Percentiles rank a stretch among this genome's conserved stretches.
Conservation (phyloP, 2,888 invertebrate genomes). For the Tetropium fuscum region DNA sequence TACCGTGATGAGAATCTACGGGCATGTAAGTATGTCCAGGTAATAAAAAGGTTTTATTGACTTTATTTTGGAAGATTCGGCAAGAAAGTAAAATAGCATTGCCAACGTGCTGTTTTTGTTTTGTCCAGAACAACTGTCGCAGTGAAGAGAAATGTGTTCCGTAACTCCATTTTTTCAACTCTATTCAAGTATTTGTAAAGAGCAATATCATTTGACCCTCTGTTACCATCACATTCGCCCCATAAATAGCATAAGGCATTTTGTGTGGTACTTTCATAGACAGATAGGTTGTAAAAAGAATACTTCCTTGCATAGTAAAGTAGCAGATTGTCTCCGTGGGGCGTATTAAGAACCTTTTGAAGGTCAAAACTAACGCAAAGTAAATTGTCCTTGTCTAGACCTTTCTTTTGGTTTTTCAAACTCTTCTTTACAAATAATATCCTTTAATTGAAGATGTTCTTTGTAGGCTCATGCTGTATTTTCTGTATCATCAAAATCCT, state of each 20-base stretch:
- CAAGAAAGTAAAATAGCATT: slow-evolving; percentile 13
- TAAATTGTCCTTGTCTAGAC: slow-evolving; percentile 3
- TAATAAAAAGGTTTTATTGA: slow-evolving; percentile 41
- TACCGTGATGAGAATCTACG: slow-evolving; percentile 42
- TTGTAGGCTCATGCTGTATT: slow-evolving; percentile 2
- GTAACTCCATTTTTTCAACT: slow-evolving; percentile 5
- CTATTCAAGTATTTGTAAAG: slow-evolving; percentile 5
- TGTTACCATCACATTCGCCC: slow-evolving; percentile 4
- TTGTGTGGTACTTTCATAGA: background rate
- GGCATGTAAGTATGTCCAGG: slow-evolving; percentile 56
- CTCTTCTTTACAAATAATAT: slow-evolving; percentile 4
- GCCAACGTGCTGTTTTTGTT: slow-evolving; percentile 16
- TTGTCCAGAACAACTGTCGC: slow-evolving; percentile 14
- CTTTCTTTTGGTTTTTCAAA: slow-evolving; percentile 8
- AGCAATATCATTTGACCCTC: slow-evolving; percentile 1
- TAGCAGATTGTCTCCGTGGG: slow-evolving; percentile 9
- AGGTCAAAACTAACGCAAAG: slow-evolving; percentile 17
- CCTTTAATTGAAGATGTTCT: slow-evolving; percentile 8
- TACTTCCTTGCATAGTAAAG: slow-evolving; percentile 5
- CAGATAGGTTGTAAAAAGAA: background rate
- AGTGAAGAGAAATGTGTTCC: slow-evolving; percentile 3
- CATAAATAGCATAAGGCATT: slow-evolving; percentile 6
- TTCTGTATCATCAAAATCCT: slow-evolving; percentile 1
- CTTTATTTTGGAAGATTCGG: slow-evolving; percentile 13
- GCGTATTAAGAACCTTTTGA: slow-evolving; percentile 6